A percentile compares a stretch with the other conserved stretches of the same genome.
These are phyloP conservation scores for Psephotus haematonotus DNA, from an alignment of 2,113 vertebrate genomes.

Conservation along the genomic window DNA sequence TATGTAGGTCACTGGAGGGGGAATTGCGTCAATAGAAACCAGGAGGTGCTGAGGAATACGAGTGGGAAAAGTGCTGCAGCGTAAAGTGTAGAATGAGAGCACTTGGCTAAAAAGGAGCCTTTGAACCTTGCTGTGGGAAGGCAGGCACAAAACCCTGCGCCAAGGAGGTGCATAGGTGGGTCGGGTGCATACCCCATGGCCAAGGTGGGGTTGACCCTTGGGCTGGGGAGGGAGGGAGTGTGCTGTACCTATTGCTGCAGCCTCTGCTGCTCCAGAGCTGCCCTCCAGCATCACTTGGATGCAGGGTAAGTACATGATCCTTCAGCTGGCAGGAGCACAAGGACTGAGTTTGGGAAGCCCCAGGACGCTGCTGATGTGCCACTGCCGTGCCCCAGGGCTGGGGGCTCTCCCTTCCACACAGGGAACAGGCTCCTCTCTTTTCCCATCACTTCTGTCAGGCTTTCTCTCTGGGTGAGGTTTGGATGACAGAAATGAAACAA, in stretches of 20 bases:
- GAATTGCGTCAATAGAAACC: background rate
- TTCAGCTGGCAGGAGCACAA: background rate
- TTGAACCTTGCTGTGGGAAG: background rate
- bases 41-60: background rate
- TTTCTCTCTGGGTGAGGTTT: background rate
- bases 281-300: background rate
- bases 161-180: background rate
- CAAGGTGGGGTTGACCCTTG: background rate
- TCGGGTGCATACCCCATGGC: accelerated
- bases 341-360: background rate
- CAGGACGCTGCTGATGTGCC: background rate
- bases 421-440: background rate
- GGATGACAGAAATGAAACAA: background rate
- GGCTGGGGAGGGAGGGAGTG: background rate
- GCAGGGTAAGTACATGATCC: accelerated
- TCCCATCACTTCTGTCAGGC: background rate
- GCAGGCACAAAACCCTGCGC: background rate
- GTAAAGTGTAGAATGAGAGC: background rate
- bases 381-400: background rate
- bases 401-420: background rate
- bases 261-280: background rate
- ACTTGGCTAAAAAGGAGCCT: background rate
- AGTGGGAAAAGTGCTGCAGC: background rate
- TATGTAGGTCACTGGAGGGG: background rate
- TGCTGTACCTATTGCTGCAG: background rate